Evolutionary conservation across 2,113 vertebrate species (phyloP).

Genomic region (Gymnarchus niloticus): DNA sequence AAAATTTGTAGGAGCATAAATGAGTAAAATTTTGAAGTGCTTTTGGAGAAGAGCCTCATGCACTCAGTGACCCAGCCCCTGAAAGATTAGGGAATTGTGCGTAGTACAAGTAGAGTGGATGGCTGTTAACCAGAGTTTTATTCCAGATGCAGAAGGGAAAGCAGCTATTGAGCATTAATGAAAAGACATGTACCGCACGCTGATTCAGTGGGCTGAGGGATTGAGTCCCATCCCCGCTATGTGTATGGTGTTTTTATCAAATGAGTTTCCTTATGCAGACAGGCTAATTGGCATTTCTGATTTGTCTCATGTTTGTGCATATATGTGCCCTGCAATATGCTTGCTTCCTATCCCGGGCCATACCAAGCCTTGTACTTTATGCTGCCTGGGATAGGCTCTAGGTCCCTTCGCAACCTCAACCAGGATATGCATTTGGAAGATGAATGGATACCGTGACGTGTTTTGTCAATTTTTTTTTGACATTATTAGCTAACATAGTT

Average conservation of each 20-base stretch:
- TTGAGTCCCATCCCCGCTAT: neutral
- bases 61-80: neutral
- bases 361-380: neutral
- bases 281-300: neutral
- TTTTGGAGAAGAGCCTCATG: neutral
- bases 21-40: neutral
- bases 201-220: neutral
- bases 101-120: conserved; percentile 5
- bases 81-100: neutral
- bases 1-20: neutral
- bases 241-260: neutral
- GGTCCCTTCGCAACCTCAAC: neutral
- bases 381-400: neutral
- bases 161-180: neutral
- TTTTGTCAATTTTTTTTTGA: neutral
- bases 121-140: neutral
- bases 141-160: neutral
- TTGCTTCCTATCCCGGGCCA: neutral
- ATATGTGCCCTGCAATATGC: neutral
- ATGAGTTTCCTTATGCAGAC: neutral
- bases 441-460: neutral
- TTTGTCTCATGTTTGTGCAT: neutral
- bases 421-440: neutral
- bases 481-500: neutral
- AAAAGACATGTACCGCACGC: neutral